Conservation (phyloP, 2,113 vertebrate genomes). For the Austrofundulus limnaeus region DNA sequence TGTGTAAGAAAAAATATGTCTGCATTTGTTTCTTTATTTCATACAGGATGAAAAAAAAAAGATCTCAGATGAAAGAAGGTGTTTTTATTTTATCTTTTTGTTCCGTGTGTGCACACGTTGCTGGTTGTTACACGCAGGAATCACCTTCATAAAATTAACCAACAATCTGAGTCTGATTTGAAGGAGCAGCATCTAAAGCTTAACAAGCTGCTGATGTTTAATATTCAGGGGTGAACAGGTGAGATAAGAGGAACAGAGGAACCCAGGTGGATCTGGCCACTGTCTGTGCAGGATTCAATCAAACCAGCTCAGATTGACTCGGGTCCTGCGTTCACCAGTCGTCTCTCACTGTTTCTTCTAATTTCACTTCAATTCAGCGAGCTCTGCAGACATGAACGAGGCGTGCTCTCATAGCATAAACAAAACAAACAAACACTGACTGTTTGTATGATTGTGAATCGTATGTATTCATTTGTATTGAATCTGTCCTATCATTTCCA, state of each 20-base stretch:
- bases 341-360: constrained; percentile 49
- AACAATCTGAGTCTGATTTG: constrained; percentile 18
- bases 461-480: background rate
- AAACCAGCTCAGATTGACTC: constrained; percentile 52
- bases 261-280: constrained; percentile 65
- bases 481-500: constrained; percentile 19
- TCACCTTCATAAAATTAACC: constrained; percentile 15
- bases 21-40: no score
- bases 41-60: no score
- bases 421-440: constrained; percentile 37
- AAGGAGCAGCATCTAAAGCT: constrained; percentile 42
- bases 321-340: constrained; percentile 17
- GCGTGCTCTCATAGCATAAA: constrained; percentile 1
- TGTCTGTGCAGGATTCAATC: constrained; percentile 68
- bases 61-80: no score
- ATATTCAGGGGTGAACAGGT: constrained; percentile 65
- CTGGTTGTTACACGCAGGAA: background rate
- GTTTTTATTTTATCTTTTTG: no score
- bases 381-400: constrained; percentile 41
- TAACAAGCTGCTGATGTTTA: constrained; percentile 58
- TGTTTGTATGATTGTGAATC: constrained; percentile 25
- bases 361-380: constrained; percentile 57
- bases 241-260: constrained; percentile 64
- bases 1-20: no score
- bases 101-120: no score